phyloP scores from a whole-genome alignment of 2,113 vertebrate genomes.

The Danionella cerebrum region DNA sequence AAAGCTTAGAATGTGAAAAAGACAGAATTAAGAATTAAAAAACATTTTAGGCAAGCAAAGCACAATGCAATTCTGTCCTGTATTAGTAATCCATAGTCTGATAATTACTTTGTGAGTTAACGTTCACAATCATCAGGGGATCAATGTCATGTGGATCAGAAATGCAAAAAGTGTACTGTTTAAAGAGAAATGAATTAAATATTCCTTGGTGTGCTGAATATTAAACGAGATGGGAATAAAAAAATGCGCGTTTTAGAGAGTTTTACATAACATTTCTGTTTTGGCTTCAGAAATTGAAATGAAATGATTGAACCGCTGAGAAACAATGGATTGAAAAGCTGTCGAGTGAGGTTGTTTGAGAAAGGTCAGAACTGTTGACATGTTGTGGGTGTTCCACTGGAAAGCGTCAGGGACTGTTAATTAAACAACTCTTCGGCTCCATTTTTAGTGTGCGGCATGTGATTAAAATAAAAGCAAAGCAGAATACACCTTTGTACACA shows the following conservation, averaged over 20 bases:
- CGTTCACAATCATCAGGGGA: too few species aligned
- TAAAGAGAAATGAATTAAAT: too few species aligned
- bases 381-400: background rate
- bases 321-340: background rate
- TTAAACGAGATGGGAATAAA: background rate
- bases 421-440: background rate
- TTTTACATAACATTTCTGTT: background rate
- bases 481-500: background rate
- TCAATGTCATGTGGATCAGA: too few species aligned
- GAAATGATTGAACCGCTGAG: background rate
- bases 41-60: too few species aligned
- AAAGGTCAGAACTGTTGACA: constrained; percentile 9
- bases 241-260: background rate
- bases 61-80: too few species aligned
- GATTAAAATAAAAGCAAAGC: background rate
- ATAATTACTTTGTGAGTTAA: too few species aligned
- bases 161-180: too few species aligned
- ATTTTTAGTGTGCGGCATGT: background rate
- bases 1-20: too few species aligned
- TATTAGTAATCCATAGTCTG: too few species aligned
- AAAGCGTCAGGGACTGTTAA: background rate
- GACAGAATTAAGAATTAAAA: too few species aligned
- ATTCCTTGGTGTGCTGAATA: too few species aligned
- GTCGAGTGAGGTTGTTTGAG: background rate
- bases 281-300: background rate